phyloP scores from a whole-genome alignment of 2,888 invertebrate species.

The Agrypnus murinus region DNA sequence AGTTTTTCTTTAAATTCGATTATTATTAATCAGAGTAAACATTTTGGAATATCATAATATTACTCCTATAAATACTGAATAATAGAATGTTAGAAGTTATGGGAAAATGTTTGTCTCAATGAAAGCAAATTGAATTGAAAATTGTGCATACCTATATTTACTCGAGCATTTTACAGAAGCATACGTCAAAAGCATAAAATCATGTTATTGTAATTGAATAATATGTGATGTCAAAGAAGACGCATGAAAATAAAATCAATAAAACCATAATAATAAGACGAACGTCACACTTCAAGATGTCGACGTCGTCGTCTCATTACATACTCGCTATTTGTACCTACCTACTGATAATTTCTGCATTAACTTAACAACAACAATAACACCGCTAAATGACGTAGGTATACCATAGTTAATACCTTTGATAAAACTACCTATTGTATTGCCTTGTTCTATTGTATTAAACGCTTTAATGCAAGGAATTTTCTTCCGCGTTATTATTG shows the following conservation, averaged over 20 bases:
- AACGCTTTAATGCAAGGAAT: not conserved
- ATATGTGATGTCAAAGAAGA: not conserved
- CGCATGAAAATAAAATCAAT: slow-evolving; percentile 7
- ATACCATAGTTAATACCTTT: slow-evolving; percentile 3
- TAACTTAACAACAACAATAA: not conserved
- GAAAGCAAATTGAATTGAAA: no score
- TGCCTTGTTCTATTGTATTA: slow-evolving; percentile 2
- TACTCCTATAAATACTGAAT: no score
- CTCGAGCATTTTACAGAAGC: no score
- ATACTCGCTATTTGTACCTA: not conserved
- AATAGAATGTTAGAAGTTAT: no score
- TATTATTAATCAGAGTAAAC: no score
- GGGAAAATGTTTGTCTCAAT: no score
- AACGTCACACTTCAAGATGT: not conserved
- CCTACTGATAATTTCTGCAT: slow-evolving; percentile 12
- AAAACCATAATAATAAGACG: not conserved
- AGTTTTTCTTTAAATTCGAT: no score
- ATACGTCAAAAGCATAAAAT: no score
- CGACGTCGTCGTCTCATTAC: not conserved
- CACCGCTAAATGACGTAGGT: slow-evolving; percentile 5
- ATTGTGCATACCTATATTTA: no score
- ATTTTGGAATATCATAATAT: no score
- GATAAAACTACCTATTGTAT: slow-evolving; percentile 10
- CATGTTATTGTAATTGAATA: no score
- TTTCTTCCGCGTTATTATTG: slow-evolving; percentile 12